phyloP scores from a whole-genome alignment of 2,797 vertebrate genomes.

The Sebastes goodei region DNA sequence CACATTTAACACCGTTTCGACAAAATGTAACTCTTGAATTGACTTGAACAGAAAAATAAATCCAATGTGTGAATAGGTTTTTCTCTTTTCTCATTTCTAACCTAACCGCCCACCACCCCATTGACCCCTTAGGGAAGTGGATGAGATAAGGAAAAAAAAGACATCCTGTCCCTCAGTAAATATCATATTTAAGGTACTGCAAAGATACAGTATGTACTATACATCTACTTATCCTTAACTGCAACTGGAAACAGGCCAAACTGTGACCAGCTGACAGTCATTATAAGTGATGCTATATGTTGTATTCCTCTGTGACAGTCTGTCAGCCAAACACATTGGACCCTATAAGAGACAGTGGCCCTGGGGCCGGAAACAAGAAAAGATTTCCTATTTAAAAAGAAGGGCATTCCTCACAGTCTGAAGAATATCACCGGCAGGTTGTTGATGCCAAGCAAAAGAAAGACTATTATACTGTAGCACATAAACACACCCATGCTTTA shows the following conservation, averaged over 20 bases:
- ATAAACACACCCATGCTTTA: background rate
- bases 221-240: background rate
- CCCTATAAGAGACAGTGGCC: background rate
- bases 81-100: background rate
- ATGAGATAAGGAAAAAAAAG: background rate
- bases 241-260: background rate
- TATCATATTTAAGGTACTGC: background rate
- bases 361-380: background rate
- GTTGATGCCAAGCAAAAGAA: background rate
- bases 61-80: background rate
- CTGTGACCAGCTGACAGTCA: background rate
- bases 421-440: background rate
- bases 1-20: background rate
- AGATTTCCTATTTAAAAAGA: conserved; percentile 3
- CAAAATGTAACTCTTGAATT: background rate
- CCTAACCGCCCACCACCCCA: background rate
- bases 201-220: background rate
- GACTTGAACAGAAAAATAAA: background rate
- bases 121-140: background rate
- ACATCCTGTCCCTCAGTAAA: conserved; percentile 22
- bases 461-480: background rate
- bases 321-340: background rate
- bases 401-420: background rate
- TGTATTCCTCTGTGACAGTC: background rate
- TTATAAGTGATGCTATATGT: background rate